Evolutionary conservation across 2,113 vertebrate species (phyloP).

Genomic region (Xyliphius kryptos): DNA sequence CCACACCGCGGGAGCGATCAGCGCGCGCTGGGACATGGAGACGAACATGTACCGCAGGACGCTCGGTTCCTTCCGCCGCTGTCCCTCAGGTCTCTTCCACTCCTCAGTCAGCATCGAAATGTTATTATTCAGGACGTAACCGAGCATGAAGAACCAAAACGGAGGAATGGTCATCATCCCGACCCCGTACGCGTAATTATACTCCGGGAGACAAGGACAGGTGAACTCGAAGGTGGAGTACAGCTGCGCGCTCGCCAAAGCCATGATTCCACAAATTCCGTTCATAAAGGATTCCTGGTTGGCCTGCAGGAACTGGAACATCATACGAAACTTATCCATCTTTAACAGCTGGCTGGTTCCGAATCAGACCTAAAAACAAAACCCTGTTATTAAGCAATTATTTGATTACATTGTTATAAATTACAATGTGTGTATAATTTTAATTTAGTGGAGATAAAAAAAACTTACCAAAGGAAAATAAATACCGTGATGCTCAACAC

Average conservation of each 20-base stretch:
- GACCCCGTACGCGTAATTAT: conserved; percentile 79
- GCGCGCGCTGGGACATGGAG: conserved; percentile 83
- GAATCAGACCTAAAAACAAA: too few relatives aligned
- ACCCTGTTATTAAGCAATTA: too few relatives aligned
- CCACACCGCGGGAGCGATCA: conserved; percentile 85
- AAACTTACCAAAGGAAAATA: too few relatives aligned
- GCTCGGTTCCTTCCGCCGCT: conserved; percentile 71
- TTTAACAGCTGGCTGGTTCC: too few relatives aligned
- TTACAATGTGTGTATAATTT: too few relatives aligned
- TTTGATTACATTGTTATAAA: too few relatives aligned
- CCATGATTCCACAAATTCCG: conserved; percentile 92
- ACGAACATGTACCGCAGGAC: conserved; percentile 93
- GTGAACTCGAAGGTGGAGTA: conserved; percentile 91
- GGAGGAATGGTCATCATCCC: conserved; percentile 82
- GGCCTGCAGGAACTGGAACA: conserved; percentile 94
- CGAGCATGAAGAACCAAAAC: conserved; percentile 83
- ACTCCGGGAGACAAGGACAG: conserved; percentile 85
- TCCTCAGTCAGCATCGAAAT: conserved; percentile 89
- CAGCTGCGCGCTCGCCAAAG: conserved; percentile 87
- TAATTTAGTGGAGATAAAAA: too few relatives aligned
- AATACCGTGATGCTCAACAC: too few relatives aligned
- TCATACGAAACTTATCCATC: conserved; percentile 97
- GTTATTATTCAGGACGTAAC: conserved; percentile 93
- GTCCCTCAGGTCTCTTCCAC: conserved; percentile 83
- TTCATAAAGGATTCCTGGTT: conserved; percentile 98